phyloP scores from a whole-genome alignment of 2,888 invertebrate species.

The Cryptus viduatorius region DNA sequence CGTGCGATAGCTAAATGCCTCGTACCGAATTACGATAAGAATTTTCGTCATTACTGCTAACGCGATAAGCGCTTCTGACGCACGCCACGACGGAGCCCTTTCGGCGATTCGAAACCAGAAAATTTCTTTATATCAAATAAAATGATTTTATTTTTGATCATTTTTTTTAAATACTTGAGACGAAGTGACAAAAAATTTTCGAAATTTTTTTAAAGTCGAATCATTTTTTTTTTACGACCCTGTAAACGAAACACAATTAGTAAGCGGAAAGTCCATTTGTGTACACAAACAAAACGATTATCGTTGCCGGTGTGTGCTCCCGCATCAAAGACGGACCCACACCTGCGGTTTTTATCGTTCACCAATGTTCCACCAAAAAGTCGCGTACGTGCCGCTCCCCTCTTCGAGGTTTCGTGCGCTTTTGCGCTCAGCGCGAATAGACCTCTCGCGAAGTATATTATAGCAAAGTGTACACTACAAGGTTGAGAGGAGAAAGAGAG shows the following conservation, averaged over 20 bases:
- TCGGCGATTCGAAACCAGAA: no score
- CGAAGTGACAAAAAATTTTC: no score
- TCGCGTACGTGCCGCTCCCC: background rate
- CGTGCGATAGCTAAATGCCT: no score
- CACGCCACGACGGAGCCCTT: no score
- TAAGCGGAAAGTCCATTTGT: background rate
- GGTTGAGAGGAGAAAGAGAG: background rate
- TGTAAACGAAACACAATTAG: background rate
- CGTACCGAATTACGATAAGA: no score
- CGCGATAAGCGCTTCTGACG: no score
- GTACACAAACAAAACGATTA: background rate
- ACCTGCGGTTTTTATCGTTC: slow-evolving; percentile 60
- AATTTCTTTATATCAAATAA: no score
- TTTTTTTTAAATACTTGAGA: no score
- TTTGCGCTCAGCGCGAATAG: background rate
- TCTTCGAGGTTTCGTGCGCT: background rate
- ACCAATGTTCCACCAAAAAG: background rate
- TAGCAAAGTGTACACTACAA: background rate
- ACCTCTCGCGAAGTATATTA: background rate
- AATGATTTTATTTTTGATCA: no score
- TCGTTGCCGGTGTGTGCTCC: slow-evolving; percentile 44
- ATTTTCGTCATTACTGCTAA: no score
- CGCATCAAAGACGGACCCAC: slow-evolving; percentile 49
- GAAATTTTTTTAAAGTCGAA: no score
- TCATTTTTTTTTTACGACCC: background rate